Evolutionary conservation across 2,888 invertebrate genomes (phyloP), one percentile per base, ranked within the genome.

Genomic region (Hesperia comma): DNA sequence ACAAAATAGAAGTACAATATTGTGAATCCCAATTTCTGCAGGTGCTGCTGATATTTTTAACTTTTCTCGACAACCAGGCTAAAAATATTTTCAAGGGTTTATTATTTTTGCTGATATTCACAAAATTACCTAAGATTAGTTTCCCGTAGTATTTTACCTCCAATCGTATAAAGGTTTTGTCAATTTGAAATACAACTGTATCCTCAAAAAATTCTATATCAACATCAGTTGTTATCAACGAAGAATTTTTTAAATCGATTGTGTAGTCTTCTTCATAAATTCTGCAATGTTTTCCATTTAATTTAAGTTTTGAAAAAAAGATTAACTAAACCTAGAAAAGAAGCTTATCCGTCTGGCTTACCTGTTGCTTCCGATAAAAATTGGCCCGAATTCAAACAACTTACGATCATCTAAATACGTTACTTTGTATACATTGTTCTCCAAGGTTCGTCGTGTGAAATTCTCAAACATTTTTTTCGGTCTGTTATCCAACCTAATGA

Each of bases 181-280:
- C 81, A 49, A 93, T 81, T 70, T 84, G 74, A 77, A 94, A 95
- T n/a, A 86, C 81, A 6, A 82, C 76, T 1, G 85, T 88, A 0
- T 88, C 85, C 67, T 88, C 85, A 53, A 85, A 73, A 70, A 94
- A 88, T 67, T 86, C 87, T 33, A 94, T 88, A 8, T 77, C 79
- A 53, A 94, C 82, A 61, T 93, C 84, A 15, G 93, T 93, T 2
- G 86, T 81, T 63, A 95, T 86, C 1, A 88, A 79, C 0, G 95
- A 94, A 43, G 89, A 82, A 79, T 95, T 95, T 72, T 85, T 88
- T 41, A 95, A 82, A 68, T 91, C 86, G 4, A 95, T 91, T 10
- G 83, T 82, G 51, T 91, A 87, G 56, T 85, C 81, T 72, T 92
- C 90, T 77, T 91, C 86, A 71, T 93, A 93, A 62, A 87, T 79